Base-by-base conservation (phyloP, 2,113 vertebrate genomes). In the Numida meleagris region DNA sequence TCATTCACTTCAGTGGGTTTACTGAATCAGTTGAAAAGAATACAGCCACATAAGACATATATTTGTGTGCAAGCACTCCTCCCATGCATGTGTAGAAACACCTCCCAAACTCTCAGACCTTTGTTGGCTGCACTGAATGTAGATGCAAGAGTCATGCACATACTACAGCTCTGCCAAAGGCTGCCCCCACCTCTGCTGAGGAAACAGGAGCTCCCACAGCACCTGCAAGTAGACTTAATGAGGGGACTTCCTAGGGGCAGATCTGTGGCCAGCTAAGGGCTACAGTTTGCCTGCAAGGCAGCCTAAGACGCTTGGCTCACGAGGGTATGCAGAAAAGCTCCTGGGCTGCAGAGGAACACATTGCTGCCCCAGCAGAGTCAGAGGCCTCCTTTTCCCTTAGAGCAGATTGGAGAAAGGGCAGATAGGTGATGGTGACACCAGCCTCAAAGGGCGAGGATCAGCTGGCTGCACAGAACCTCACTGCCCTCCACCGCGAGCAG, bases 11-110 rank as follows among this genome's bases (percentile, higher is more conserved):
- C 36, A 43, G 65, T 51, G 16, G 34, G 72, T 43, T 51, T 58
- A 27, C 33, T 57, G 50, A 17, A 61, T 48, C 85, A 84, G 71
- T 94, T 94, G 72, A 95, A 89, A 95, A 78, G 71, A 83, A 31
- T 40, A 57, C 40, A 86, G 82, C 79, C 72, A 78, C 86, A 57
- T 86, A 51, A 91, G 31, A 82, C 29, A 73, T 0, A 6, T 38
- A 34, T 93, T 81, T 95, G 61, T 78, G 48, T 93, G 81, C 58
- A 90, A 78, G 70, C 40, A 78, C 19, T 20, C 27, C 43, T 88
- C 48, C 82, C 53, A 1, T 58, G 21, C 38, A 63, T 75, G 25
- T 50, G 33, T 66, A 34, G 27, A 92, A 78, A 76, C 5, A 1
- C 48, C n/a, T 93, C 57, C 53, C 62, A 62, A 14, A 61, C 20